Base-by-base conservation (phyloP, 2,888 invertebrate species). In the Stomorhina lunata region DNA sequence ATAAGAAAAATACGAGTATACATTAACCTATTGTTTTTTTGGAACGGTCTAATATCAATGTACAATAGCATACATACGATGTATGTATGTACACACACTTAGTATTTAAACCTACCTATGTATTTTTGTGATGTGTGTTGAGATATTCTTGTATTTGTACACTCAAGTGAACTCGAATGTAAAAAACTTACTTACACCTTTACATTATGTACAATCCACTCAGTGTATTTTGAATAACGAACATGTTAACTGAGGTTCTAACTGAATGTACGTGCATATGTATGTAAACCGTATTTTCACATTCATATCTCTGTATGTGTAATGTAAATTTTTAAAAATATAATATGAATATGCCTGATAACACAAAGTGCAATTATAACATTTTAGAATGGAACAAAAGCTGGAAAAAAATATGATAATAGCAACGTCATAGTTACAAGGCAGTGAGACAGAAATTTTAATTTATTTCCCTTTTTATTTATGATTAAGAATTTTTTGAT, bases 341-440 rank as follows among this genome's bases (percentile, higher is more conserved):
- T 37, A 65, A 22, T n/a, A 9, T 1, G 1, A 55, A 34, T 29
- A 43, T 61, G 50, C 43, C 78, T 78, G 78, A 78, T 78, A 81
- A 59, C 82, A 79, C 75, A 82, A 79, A 75, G 75, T 79, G 82
- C 79, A 76, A 82, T 82, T 82, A 81, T 55, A 81, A 68, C 71
- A 77, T 77, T 81, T 65, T 61, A 32, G 43, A 61, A 50, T 17
- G 57, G 61, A 61, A 50, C 34, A 25, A 61, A 53, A 29, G 27
- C 22, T 29, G 43, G 20, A 43, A 50, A 29, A 69, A 50, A 77
- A 25, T 9, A 63, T 25, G 7, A 40, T n/a, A 25, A 43, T 15
- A 17, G 9, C 29, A 32, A 17, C 20, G 22, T 15, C 40, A 7
- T 32, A 43, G 63, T 43, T 55, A 32, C 53, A 15, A 75, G n/a